Base-by-base conservation (phyloP, 2,888 invertebrate genomes). In the Oeneis ivallda region DNA sequence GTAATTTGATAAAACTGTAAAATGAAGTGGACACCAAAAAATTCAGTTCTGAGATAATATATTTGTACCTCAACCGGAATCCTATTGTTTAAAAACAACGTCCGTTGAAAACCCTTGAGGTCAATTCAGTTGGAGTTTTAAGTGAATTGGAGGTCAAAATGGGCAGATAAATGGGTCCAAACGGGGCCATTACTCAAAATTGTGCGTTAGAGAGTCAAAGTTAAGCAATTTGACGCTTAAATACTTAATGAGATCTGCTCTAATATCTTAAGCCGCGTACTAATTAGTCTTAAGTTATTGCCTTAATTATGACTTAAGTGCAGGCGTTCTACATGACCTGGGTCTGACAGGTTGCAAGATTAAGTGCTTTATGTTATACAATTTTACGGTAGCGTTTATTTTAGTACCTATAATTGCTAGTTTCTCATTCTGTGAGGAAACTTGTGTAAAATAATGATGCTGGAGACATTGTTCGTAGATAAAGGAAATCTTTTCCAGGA, bases 251-350 rank as follows among this genome's bases (percentile, higher is more conserved):
- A 56, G 54, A 39, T 41, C 56, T n/a, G 62, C 49, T 15, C 52
- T 63, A 62, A 65, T 50, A 57, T 62, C 66, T 59, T 43, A 58
- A 66, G 66, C 64, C 69, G 54, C 47, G 50, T 39, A 19, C 66
- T 64, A 66, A 69, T 69, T 69, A 66, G 64, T 57, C 54, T 43
- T 49, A 64, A 69, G 59, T 66, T 69, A 66, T 66, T 66, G 62
- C 66, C 62, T 62, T 66, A 64, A 67, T 67, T 69, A 69, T 62
- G 64, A 66, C 64, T 69, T 69, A 64, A 66, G 69, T 69, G 64
- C 52, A 64, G 66, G 59, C 62, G 62, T 61, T 64, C 45, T 66
- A 69, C 64, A 69, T 64, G 66, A 66, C 66, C 69, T 66, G 66
- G 61, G 62, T 65, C 34, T 62, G 58, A 65, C 67, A 47, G 61